Percentiles rank a stretch among this genome's conserved stretches.
Evolutionary conservation across 2,113 vertebrate species (phyloP).

Genomic region (Verasper variegatus): DNA sequence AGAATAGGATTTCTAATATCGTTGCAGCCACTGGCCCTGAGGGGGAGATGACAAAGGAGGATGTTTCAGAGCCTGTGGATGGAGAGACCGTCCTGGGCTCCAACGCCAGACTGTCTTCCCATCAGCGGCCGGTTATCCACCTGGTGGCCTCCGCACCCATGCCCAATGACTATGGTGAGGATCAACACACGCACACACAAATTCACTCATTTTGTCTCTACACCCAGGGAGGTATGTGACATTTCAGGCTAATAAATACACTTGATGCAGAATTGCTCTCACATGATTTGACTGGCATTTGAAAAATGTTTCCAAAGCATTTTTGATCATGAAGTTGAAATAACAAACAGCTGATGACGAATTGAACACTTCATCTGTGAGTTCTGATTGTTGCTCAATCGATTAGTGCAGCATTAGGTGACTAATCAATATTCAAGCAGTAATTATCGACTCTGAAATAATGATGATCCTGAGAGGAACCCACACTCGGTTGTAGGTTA

Average conservation of each 20-base stretch:
- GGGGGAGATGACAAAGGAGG: slow-evolving; percentile 85
- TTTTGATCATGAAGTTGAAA: not conserved
- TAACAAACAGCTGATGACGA: not conserved
- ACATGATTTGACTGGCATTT: not conserved
- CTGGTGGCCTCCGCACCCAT: slow-evolving; percentile 95
- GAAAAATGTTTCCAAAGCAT: not conserved
- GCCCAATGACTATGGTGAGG: slow-evolving; percentile 94
- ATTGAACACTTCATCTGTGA: not conserved
- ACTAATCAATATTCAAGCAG: not conserved
- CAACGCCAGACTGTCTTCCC: slow-evolving; percentile 75
- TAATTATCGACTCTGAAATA: not conserved
- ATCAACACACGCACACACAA: not conserved
- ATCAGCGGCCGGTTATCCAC: slow-evolving; percentile 85
- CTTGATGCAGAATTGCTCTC: too few relatives aligned
- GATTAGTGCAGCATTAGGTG: not conserved
- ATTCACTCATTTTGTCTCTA: not conserved
- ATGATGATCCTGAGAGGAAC: not conserved
- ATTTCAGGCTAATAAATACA: not conserved
- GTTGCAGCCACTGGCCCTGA: slow-evolving; percentile 64
- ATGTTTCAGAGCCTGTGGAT: slow-evolving; percentile 79
- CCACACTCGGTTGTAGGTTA: not conserved
- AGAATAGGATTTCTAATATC: slow-evolving; percentile 63
- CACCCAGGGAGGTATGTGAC: not conserved
- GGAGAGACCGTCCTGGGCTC: slow-evolving; percentile 81
- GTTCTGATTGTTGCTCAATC: not conserved